These are phyloP conservation scores for Actinopyga echinites DNA, from an alignment of 53 echinoderm and acorn worm species.

Conservation along the genomic window DNA sequence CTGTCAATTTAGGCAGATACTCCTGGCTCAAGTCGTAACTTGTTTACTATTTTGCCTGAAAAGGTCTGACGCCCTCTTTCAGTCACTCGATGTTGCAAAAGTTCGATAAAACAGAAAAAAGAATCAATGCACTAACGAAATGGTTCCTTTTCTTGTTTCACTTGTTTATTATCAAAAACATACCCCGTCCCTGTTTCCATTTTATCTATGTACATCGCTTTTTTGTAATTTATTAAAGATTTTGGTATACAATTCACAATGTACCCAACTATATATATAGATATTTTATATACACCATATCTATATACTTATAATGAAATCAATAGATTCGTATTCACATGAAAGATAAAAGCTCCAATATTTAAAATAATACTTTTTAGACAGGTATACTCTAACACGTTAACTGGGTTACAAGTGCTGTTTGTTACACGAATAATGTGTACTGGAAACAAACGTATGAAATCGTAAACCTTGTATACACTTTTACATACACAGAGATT, in stretches of 20 bases:
- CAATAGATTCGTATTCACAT: no score
- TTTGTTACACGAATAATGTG: not conserved
- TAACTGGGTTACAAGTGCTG: not conserved
- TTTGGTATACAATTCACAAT: conserved; percentile 47
- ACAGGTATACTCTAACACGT: conserved; percentile 11
- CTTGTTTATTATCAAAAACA: conserved; percentile 51
- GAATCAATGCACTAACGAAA: not conserved
- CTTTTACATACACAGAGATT: no score
- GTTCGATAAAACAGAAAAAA: not conserved
- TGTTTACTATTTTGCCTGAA: no score
- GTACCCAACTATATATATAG: conserved; percentile 42
- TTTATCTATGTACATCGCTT: conserved; percentile 34
- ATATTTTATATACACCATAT: conserved; percentile 40
- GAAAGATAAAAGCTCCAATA: conserved; percentile 31
- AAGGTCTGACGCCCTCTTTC: no score
- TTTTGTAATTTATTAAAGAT: conserved; percentile 35
- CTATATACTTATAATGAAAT: not conserved
- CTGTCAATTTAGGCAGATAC: no score
- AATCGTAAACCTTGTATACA: no score
- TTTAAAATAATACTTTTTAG: conserved; percentile 37
- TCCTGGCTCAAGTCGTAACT: no score
- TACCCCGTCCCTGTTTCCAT: conserved; percentile 38
- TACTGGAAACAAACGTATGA: conserved; percentile 9
- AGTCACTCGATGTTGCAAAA: no score
- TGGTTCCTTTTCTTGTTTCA: conserved; percentile 7